Base-by-base conservation (phyloP, 2,888 invertebrate genomes). In the Rutpela maculata region DNA sequence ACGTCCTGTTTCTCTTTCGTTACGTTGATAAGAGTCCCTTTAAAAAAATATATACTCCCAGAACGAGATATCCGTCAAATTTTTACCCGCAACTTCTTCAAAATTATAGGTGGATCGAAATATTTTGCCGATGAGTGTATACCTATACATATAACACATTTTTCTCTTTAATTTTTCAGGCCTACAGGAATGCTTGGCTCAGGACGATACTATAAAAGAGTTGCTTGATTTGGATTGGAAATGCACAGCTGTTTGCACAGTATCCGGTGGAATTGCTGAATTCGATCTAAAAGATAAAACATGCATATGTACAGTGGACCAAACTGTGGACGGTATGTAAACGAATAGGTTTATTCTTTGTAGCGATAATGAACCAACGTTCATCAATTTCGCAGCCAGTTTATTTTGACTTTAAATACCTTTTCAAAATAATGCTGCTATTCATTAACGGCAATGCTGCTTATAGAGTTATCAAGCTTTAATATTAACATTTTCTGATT, bases 211-310 rank as follows among this genome's bases (percentile, higher is more conserved):
- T 76, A 74, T 75, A 63, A 71, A 76, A 63, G 76, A 78, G 78
- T 74, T 79, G 63, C 56, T 62, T 72, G 76, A 75, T 70, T 62
- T 75, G 57, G 68, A 78, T 63, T 79, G 78, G 81, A 73, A 80
- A 63, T 83, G 83, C 71, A 76, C 80, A 65, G 74, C 60, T 71
- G 79, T 82, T 81, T 83, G 83, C 75, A 55, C 59, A 66, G 82
- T 78, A 76, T 79, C 80, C 71, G 80, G 76, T 77, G 80, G 80
- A 76, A 74, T 72, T 73, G 78, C 79, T 31, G 73, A 78, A 56
- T 79, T 79, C 70, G 56, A 76, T 73, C 43, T 59, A 17, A 63
- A 81, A 69, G 78, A 76, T 67, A 75, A 78, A 78, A 77, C 80
- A 75, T 82, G 82, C 67, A 78, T 76, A 77, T 82, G 82, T 69